These are phyloP conservation scores for Phocoena phocoena DNA, from an alignment of 2,113 vertebrate genomes.

Conservation along the genomic window DNA sequence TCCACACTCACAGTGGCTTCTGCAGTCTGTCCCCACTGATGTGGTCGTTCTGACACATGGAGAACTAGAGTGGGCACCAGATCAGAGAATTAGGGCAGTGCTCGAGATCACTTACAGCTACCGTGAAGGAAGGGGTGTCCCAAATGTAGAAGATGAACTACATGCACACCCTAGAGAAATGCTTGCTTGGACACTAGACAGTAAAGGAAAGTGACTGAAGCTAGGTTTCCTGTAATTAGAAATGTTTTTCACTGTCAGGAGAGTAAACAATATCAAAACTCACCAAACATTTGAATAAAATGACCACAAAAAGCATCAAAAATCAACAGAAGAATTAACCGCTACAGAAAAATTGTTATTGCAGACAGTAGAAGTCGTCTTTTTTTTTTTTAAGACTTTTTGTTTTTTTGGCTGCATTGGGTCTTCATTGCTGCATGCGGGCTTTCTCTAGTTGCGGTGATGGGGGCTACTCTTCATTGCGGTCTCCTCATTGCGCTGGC, in stretches of 20 bases:
- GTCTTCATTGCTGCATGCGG: too few species aligned
- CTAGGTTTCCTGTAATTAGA: background rate
- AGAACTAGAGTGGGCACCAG: background rate
- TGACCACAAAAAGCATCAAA: background rate
- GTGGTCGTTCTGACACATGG: background rate
- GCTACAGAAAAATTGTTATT: background rate
- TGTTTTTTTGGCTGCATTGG: too few species aligned
- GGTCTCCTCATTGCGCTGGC: too few species aligned
- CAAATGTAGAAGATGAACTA: background rate
- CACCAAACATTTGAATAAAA: background rate
- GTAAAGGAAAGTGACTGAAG: background rate
- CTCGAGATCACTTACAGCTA: background rate
- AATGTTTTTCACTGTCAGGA: background rate
- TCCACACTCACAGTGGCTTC: background rate
- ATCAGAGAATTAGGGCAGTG: background rate
- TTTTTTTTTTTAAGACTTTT: too few species aligned
- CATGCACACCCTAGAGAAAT: background rate
- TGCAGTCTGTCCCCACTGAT: too few species aligned
- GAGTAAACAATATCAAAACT: background rate
- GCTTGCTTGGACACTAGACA: background rate
- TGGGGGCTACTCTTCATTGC: too few species aligned
- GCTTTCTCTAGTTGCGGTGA: too few species aligned
- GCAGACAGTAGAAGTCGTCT: background rate
- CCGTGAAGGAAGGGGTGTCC: background rate
- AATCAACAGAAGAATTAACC: background rate